Base-by-base conservation (phyloP, 92 coral and sea anemone genomes). In the Bergia sp. region DNA sequence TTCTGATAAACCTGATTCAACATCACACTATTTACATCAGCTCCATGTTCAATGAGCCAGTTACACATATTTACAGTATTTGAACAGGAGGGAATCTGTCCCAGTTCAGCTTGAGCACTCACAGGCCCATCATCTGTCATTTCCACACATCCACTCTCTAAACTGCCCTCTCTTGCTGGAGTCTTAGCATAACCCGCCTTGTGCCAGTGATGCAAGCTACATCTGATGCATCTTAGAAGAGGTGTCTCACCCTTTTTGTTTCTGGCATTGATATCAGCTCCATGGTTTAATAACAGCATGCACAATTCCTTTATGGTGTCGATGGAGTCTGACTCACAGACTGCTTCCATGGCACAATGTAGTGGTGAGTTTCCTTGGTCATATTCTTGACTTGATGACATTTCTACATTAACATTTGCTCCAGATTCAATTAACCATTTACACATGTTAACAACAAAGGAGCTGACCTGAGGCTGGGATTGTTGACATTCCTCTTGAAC, bases 21-120 rank as follows among this genome's bases (percentile, higher is more conserved):
- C 55, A 77, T 10, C 4, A 7, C 36, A 7, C 81, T 42, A 77
- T 77, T 41, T 77, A 77, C 37, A 21, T 41, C 81, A 2, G 81
- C 81, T 77, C 81, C 58, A 0, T 5, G 50, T 77, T n/a, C 81
- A 77, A 77, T 77, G 38, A 77, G 81, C 81, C 81, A 77, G 3
- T 44, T 44, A 45, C 81, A 77, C 81, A 77, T 77, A 77, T 77
- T 77, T 77, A 77, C 81, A 77, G 81, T 77, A 16, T 77, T 43
- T 20, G 61, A 77, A 6, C 55, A 77, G 10, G 50, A 20, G 1
- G 3, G 77, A 13, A 1, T 73, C 77, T 73, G 39, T 37, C 7
- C 45, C 20, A 73, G 77, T 38, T 41, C 44, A 0, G 6, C 7
- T 10, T 2, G 58, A 53, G 16, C 58, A 53, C 18, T 53, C 16